Evolutionary conservation across 2,113 vertebrate species (phyloP).

Genomic region (Muntiacus muntjak): DNA sequence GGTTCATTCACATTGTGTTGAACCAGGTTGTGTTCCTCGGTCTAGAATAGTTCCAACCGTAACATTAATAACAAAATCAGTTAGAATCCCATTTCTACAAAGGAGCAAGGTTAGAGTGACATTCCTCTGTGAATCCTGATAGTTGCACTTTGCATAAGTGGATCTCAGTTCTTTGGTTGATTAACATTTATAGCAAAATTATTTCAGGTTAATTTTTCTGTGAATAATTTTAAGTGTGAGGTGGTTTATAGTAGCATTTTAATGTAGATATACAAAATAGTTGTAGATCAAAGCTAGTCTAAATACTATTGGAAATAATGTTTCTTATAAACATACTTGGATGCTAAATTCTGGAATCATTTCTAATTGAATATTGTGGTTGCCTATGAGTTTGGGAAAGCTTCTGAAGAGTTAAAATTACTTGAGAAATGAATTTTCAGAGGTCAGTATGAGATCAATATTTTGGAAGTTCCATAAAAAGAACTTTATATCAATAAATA

Average conservation of each 20-base stretch:
- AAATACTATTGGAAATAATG: not conserved
- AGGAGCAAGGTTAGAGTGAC: not conserved
- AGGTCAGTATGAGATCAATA: not conserved
- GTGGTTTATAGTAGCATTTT: conserved; percentile 28
- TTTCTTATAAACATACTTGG: conserved; percentile 19
- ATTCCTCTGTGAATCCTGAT: not conserved
- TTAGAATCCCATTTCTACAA: not conserved
- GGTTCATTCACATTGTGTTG: not conserved
- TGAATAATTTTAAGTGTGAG: conserved; percentile 6
- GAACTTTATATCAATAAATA: not conserved
- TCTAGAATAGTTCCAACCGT: not conserved
- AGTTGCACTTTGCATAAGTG: not conserved
- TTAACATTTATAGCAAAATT: not conserved
- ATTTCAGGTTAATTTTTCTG: not conserved
- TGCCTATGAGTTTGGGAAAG: not conserved
- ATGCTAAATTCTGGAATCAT: conserved; percentile 2
- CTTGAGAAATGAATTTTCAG: conserved; percentile 45
- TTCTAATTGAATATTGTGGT: not conserved
- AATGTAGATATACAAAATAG: not conserved
- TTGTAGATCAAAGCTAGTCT: conserved; percentile 9
- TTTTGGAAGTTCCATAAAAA: not conserved
- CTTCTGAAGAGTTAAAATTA: not conserved
- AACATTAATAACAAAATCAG: not conserved
- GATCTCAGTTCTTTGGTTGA: not conserved
- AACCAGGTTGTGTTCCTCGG: not conserved